Evolutionary conservation across 2,113 vertebrate species (phyloP).

Genomic region (Pogonocichla stellata): DNA sequence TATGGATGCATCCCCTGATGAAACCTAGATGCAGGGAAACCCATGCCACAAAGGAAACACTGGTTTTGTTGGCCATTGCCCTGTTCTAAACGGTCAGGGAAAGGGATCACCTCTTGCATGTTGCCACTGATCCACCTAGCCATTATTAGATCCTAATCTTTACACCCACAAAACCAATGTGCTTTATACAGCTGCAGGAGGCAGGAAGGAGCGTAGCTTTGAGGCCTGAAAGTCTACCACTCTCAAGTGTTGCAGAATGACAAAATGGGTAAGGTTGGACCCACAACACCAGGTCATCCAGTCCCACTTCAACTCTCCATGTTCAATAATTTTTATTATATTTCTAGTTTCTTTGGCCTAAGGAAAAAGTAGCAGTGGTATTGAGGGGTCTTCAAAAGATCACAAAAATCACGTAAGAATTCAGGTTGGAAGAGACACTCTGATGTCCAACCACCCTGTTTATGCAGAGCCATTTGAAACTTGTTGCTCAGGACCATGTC

Average conservation of each 20-base stretch:
- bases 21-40: background rate
- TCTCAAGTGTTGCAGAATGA: background rate
- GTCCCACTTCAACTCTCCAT: background rate
- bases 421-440: background rate
- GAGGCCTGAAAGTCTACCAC: background rate
- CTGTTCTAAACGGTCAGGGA: background rate
- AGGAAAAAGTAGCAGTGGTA: background rate
- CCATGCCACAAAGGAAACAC: background rate
- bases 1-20: background rate
- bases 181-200: background rate
- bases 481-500: background rate
- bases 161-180: background rate
- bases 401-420: background rate
- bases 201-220: background rate
- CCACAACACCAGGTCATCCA: rapidly evolving
- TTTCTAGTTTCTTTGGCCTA: background rate
- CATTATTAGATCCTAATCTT: background rate
- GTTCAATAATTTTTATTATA: background rate
- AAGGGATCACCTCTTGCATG: background rate
- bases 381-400: background rate
- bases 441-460: background rate
- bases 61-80: background rate
- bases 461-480: background rate
- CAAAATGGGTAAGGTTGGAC: background rate
- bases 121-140: background rate